Percentiles rank a stretch among this genome's conserved stretches.
Evolutionary conservation across 1,140 invertebrate genomes (phyloP).

Genomic region (Bicyclus anynana): DNA sequence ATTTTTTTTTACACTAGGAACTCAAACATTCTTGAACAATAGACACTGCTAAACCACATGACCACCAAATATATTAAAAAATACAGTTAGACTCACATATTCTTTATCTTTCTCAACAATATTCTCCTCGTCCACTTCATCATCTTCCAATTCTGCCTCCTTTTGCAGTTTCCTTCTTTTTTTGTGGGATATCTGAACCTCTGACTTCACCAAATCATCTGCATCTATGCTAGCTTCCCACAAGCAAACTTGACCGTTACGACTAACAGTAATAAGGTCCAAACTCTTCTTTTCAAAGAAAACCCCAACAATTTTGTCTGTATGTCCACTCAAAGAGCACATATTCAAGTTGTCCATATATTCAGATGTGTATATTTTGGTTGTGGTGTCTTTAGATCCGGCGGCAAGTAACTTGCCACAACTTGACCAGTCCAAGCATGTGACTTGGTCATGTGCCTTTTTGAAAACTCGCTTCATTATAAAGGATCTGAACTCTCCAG

Average conservation of each 20-base stretch:
- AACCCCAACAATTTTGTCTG: slow-evolving; percentile 87
- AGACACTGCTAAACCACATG: neutral
- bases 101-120: slow-evolving; percentile 71
- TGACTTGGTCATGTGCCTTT: slow-evolving; percentile 88
- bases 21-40: no score
- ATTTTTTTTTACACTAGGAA: no score
- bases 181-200: slow-evolving; percentile 69
- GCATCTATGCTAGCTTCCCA: slow-evolving; percentile 91
- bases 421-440: slow-evolving; percentile 92
- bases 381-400: slow-evolving; percentile 92
- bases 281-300: slow-evolving; percentile 93
- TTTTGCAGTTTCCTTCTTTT: slow-evolving; percentile 55
- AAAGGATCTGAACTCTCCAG: slow-evolving; percentile 93
- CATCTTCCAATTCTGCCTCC: slow-evolving; percentile 75
- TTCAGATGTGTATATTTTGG: slow-evolving; percentile 87
- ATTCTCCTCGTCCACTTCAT: slow-evolving; percentile 79
- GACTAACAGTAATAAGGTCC: slow-evolving; percentile 87
- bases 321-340: slow-evolving; percentile 87
- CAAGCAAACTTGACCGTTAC: slow-evolving; percentile 86
- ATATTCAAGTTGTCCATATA: slow-evolving; percentile 86
- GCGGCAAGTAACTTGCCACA: slow-evolving; percentile 92
- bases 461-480: slow-evolving; percentile 89
- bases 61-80: neutral
- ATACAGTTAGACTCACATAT: slow-evolving; percentile 47
- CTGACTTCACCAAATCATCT: slow-evolving; percentile 78